These are phyloP conservation scores for Campylomormyrus numenius DNA, from an alignment of 2,113 vertebrate species.

Conservation along the genomic window DNA sequence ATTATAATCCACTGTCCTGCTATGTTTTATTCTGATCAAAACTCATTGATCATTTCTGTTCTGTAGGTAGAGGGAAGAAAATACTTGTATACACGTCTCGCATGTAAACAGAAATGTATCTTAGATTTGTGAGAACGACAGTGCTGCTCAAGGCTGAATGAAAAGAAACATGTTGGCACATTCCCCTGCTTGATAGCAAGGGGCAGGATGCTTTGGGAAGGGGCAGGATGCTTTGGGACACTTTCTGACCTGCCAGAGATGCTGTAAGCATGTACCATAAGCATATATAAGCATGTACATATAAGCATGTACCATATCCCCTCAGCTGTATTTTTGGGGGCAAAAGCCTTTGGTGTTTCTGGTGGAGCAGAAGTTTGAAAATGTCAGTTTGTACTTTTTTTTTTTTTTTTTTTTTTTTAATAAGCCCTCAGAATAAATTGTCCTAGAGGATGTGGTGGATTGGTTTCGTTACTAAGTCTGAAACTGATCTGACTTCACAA, in stretches of 20 bases:
- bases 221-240: not conserved
- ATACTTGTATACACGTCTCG: not conserved
- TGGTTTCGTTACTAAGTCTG: constrained; percentile 14
- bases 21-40: not conserved
- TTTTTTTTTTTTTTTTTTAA: not conserved
- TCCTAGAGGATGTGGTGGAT: constrained; percentile 19
- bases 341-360: not conserved
- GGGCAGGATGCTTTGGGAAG: not conserved
- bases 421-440: not conserved
- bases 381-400: not conserved
- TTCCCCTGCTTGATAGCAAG: not conserved
- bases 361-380: constrained; percentile 5
- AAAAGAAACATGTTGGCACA: not conserved
- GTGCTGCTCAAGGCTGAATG: not conserved
- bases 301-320: not conserved
- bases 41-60: not conserved
- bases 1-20: not conserved
- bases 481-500: constrained; percentile 16
- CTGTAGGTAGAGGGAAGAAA: not conserved
- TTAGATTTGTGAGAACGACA: not conserved
- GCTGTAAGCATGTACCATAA: not conserved
- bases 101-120: not conserved
- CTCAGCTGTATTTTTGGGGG: not conserved
- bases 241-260: not conserved
- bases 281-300: not conserved